phyloP scores from a whole-genome alignment of 2,113 vertebrate species.

The Thryonomys swinderianus region DNA sequence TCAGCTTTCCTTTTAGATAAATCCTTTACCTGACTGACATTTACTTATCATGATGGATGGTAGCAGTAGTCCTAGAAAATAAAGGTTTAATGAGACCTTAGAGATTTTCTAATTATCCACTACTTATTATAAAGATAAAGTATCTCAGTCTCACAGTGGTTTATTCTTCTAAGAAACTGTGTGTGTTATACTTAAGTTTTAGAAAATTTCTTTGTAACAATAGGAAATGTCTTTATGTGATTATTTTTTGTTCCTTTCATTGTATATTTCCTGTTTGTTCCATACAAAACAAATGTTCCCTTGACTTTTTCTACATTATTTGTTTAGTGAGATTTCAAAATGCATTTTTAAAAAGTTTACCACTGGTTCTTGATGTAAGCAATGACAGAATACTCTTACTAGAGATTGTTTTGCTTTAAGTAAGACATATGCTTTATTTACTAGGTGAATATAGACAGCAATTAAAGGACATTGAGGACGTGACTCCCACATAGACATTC shows the following conservation, averaged over 20 bases:
- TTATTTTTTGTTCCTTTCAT: neutral
- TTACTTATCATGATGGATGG: constrained; percentile 12
- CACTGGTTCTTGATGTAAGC: neutral
- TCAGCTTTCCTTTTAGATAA: constrained; percentile 16
- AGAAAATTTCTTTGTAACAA: constrained; percentile 1
- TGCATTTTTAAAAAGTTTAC: neutral
- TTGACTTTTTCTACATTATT: neutral
- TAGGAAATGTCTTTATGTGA: neutral
- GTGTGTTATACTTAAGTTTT: neutral
- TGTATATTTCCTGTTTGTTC: constrained; percentile 18
- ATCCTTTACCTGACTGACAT: constrained; percentile 2
- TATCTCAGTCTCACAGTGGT: neutral
- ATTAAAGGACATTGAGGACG: neutral
- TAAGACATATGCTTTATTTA: neutral
- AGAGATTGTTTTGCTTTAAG: neutral
- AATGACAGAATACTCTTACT: constrained; percentile 25
- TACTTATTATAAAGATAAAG: constrained; percentile 48
- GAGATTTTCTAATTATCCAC: constrained; percentile 64
- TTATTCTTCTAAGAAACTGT: neutral
- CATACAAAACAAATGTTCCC: neutral
- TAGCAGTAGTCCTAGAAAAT: neutral
- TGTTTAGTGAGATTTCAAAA: constrained; percentile 2
- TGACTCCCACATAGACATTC: neutral
- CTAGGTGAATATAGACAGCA: neutral
- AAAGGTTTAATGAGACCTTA: constrained; percentile 31